Evolutionary conservation across 2,113 vertebrate genomes (phyloP).

Genomic region (Phocoena phocoena): DNA sequence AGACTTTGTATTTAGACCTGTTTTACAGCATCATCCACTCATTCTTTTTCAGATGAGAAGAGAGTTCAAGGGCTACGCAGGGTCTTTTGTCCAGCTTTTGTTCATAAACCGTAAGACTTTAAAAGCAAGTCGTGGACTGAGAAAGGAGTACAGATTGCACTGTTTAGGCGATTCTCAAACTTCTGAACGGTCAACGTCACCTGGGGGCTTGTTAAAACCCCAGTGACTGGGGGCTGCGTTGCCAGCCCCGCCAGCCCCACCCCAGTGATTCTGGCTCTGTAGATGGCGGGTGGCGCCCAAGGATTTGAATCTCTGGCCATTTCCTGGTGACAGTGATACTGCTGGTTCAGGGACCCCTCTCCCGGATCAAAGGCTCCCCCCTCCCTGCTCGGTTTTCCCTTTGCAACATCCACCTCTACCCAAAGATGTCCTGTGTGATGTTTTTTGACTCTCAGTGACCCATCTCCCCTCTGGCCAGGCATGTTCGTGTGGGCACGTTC

Average conservation of each 20-base stretch:
- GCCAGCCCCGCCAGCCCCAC: not conserved
- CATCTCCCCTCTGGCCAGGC: not conserved
- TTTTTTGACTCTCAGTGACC: too few species aligned
- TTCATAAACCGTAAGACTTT: not conserved
- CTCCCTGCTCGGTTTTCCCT: not conserved
- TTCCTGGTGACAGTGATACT: too few species aligned
- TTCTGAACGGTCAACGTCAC: accelerated
- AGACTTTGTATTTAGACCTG: accelerated
- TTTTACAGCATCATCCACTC: accelerated
- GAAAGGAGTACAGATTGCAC: not conserved
- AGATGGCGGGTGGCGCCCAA: not conserved
- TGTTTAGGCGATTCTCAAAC: not conserved
- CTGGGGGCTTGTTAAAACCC: too few species aligned
- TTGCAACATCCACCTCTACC: not conserved
- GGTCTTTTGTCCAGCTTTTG: not conserved
- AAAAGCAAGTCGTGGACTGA: not conserved
- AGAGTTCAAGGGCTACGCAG: not conserved
- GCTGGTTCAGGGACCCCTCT: too few species aligned
- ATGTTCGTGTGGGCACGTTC: not conserved
- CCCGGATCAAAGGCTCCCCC: not conserved
- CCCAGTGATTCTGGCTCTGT: accelerated
- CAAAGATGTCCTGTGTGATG: accelerated
- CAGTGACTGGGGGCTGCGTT: too few species aligned
- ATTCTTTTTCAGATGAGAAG: not conserved
- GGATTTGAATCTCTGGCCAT: not conserved